phyloP scores from a whole-genome alignment of 2,797 vertebrate genomes.

The Sebastes vulpes region DNA sequence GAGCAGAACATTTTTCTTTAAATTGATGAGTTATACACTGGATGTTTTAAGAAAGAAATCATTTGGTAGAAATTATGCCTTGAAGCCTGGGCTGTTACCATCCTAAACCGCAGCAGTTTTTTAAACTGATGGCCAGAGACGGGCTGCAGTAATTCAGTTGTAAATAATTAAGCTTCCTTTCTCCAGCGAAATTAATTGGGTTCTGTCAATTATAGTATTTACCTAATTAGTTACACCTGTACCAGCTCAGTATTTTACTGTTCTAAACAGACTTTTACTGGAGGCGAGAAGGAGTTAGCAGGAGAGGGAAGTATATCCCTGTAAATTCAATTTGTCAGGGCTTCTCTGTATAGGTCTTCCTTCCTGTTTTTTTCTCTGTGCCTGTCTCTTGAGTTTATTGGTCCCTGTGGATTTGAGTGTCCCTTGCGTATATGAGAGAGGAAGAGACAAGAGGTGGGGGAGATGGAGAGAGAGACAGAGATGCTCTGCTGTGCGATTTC shows the following conservation, averaged over 20 bases:
- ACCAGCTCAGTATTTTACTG: conserved; percentile 37
- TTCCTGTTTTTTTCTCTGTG: conserved; percentile 9
- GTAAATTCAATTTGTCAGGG: conserved; percentile 29
- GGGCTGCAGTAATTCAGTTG: conserved; percentile 56
- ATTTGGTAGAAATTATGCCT: conserved; percentile 33
- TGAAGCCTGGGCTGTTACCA: conserved; percentile 24
- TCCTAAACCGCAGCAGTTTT: conserved; percentile 16
- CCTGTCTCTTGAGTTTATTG: conserved; percentile 47
- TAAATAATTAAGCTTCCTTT: conserved; percentile 67
- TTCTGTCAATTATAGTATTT: conserved; percentile 67
- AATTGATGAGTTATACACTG: conserved; percentile 28
- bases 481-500: conserved; percentile 40
- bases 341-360: conserved; percentile 14
- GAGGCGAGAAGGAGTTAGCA: conserved; percentile 14
- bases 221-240: conserved; percentile 64
- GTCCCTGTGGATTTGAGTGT: conserved; percentile 45
- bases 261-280: conserved; percentile 38
- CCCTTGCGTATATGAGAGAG: conserved; percentile 31
- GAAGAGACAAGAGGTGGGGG: conserved; percentile 28
- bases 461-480: conserved; percentile 26
- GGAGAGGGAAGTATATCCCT: conserved; percentile 9
- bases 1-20: conserved; percentile 18
- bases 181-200: conserved; percentile 61
- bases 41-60: conserved; percentile 35
- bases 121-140: conserved; percentile 47